phyloP scores from a whole-genome alignment of 2,888 invertebrate species.

The Linnaemya tessellans region DNA sequence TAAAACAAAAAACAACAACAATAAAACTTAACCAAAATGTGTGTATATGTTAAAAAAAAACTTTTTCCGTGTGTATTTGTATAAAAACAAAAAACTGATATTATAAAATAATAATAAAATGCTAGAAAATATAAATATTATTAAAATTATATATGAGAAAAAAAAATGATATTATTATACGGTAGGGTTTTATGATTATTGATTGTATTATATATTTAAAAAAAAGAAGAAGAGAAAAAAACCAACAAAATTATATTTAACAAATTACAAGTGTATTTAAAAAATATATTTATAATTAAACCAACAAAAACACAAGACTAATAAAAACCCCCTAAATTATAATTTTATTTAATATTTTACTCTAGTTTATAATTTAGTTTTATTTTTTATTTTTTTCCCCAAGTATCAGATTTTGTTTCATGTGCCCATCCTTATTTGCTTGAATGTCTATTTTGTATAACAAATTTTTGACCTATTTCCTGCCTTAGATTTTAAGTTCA shows the following conservation, averaged over 20 bases:
- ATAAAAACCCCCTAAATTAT: neutral
- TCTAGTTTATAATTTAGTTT: neutral
- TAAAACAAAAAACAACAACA: slow-evolving; percentile 12
- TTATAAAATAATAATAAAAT: slow-evolving; percentile 12
- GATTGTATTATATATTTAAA: slow-evolving; percentile 43
- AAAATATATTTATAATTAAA: slow-evolving; percentile 73
- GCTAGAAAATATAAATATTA: slow-evolving; percentile 27
- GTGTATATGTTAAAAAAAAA: slow-evolving; percentile 70
- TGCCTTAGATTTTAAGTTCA: no score
- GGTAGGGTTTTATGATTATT: slow-evolving; percentile 53
- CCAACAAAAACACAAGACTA: slow-evolving; percentile 62
- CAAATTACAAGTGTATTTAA: slow-evolving; percentile 75
- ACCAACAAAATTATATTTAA: slow-evolving; percentile 61
- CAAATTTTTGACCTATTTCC: no score
- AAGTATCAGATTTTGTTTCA: neutral
- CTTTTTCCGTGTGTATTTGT: slow-evolving; percentile 63
- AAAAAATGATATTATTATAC: slow-evolving; percentile 31
- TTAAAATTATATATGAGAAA: slow-evolving; percentile 44
- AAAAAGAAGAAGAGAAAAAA: slow-evolving; percentile 19
- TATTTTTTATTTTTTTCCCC: neutral
- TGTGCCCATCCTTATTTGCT: neutral
- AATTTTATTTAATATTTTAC: neutral
- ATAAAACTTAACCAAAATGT: slow-evolving; percentile 42
- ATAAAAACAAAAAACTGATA: slow-evolving; percentile 53
- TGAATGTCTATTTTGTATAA: no score